Evolutionary conservation across 2,888 invertebrate species (phyloP).

Genomic region (Brenthis ino): DNA sequence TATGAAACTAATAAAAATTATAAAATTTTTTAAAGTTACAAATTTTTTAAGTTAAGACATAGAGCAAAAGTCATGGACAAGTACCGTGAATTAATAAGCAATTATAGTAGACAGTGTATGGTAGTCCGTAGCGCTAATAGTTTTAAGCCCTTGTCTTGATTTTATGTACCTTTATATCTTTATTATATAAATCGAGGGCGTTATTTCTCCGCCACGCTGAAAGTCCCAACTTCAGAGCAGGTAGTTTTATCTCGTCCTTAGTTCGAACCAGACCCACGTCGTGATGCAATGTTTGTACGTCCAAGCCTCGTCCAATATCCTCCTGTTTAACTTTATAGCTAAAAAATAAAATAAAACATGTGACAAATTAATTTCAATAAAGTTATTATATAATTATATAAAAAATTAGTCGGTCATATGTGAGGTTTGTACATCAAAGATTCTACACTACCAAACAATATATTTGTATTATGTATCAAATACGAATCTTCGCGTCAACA

Average conservation of each 20-base stretch:
- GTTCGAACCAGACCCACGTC: conserved; percentile 71
- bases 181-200: conserved; percentile 45
- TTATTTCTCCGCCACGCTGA: conserved; percentile 48
- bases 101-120: no score
- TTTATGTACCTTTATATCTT: conserved; percentile 52
- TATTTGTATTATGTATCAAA: no score
- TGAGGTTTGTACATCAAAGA: no score
- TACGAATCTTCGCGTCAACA: no score
- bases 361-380: background rate
- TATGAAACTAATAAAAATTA: no score
- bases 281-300: conserved; percentile 66
- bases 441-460: no score
- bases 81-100: no score
- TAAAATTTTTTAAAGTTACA: no score
- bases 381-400: background rate
- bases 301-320: conserved; percentile 58
- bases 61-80: no score
- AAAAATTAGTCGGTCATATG: no score
- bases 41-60: no score
- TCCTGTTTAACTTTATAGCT: conserved; percentile 59
- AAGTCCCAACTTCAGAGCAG: conserved; percentile 37
- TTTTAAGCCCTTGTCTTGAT: background rate
- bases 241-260: conserved; percentile 51
- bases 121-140: no score
- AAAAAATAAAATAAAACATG: conserved; percentile 10